A percentile compares a stretch with the other conserved stretches of the same genome.
These are phyloP conservation scores for Gambelia wislizenii DNA, from an alignment of 2,797 vertebrate genomes.

Conservation along the genomic window DNA sequence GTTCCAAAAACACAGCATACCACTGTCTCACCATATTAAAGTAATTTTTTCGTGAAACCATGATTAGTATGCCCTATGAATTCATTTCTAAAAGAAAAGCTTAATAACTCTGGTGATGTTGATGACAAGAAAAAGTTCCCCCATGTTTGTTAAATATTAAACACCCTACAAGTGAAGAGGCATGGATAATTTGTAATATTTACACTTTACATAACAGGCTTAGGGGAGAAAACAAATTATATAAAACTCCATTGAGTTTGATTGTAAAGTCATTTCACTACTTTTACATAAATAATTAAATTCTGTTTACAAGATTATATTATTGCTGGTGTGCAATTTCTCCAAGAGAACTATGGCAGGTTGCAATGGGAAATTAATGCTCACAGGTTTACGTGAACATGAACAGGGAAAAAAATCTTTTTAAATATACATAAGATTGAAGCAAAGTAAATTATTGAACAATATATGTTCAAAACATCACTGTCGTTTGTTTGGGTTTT, in stretches of 20 bases:
- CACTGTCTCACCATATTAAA: neutral
- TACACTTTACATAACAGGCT: conserved; percentile 65
- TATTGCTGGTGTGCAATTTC: conserved; percentile 48
- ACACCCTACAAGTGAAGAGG: conserved; percentile 41
- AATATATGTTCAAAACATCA: neutral
- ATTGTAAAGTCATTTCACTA: conserved; percentile 43
- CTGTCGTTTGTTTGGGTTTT: too few species aligned
- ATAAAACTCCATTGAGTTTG: conserved; percentile 48
- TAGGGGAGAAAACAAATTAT: conserved; percentile 63
- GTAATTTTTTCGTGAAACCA: neutral
- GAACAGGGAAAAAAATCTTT: conserved; percentile 23
- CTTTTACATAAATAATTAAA: conserved; percentile 68
- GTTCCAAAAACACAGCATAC: neutral
- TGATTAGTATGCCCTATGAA: conserved; percentile 2
- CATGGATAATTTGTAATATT: conserved; percentile 53
- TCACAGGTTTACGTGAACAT: conserved; percentile 18
- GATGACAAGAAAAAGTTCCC: neutral
- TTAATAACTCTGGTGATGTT: neutral
- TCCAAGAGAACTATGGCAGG: conserved; percentile 39
- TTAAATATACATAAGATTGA: conserved; percentile 18
- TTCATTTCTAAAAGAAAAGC: conserved; percentile 5
- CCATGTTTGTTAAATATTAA: conserved; percentile 61
- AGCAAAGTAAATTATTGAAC: conserved; percentile 44
- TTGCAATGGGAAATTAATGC: conserved; percentile 39
- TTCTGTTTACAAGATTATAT: conserved; percentile 54